These are phyloP conservation scores for Ammodramus savannarum DNA, from an alignment of 2,113 vertebrate genomes.

Conservation along the genomic window DNA sequence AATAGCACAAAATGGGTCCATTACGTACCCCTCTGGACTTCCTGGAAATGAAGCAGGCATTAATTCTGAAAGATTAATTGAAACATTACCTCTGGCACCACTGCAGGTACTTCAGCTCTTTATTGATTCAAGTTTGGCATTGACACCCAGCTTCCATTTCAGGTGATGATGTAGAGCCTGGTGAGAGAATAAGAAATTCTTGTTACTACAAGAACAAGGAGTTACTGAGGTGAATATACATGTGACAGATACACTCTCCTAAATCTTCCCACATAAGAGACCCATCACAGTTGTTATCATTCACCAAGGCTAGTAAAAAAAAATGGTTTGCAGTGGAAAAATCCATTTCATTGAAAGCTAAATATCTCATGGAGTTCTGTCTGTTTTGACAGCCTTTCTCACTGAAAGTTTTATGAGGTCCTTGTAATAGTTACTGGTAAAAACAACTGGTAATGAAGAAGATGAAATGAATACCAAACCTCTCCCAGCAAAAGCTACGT, in stretches of 20 bases:
- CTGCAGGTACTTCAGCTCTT: neutral
- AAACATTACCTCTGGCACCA: conserved; percentile 20
- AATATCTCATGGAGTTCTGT: neutral
- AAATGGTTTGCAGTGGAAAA: neutral
- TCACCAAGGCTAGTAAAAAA: neutral
- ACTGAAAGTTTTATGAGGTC: neutral
- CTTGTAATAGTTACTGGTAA: neutral
- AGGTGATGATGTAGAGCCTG: neutral
- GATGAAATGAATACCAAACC: neutral
- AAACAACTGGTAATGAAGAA: neutral
- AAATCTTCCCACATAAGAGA: neutral
- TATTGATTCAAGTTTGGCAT: conserved; percentile 22
- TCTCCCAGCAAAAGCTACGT: neutral
- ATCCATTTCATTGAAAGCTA: neutral
- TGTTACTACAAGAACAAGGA: neutral
- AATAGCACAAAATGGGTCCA: neutral
- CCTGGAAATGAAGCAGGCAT: conserved; percentile 40
- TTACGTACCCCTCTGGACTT: conserved; percentile 18
- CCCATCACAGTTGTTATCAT: neutral
- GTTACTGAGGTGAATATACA: neutral
- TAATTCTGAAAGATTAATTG: conserved; percentile 22
- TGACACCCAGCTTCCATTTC: neutral
- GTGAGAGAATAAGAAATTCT: neutral
- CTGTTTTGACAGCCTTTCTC: neutral
- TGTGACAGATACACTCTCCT: neutral